Conservation (phyloP, 2,797 vertebrate species). For the Babyrousa celebensis region DNA sequence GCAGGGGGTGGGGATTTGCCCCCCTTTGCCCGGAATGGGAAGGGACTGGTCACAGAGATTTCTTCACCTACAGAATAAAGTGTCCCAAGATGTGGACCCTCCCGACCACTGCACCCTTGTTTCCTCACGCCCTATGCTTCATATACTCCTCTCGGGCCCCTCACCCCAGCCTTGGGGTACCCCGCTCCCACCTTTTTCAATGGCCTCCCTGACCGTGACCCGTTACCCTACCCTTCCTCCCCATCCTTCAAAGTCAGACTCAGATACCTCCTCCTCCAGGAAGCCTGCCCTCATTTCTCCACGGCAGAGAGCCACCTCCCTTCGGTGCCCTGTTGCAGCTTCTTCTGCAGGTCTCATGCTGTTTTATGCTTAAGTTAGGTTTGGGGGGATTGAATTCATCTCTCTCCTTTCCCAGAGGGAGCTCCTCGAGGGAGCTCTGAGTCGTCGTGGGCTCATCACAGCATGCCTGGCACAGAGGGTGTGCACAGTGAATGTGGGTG, state of each 20-base stretch:
- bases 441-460: neutral
- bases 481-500: neutral
- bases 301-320: neutral
- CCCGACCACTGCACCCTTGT: neutral
- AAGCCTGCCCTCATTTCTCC: neutral
- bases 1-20: neutral
- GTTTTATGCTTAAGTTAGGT: neutral
- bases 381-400: neutral
- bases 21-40: neutral
- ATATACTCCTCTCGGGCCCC: too few relatives aligned
- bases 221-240: neutral
- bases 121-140: neutral
- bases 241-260: neutral
- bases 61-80: neutral
- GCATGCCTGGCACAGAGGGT: neutral
- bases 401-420: constrained; percentile 9
- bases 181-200: neutral
- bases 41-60: neutral
- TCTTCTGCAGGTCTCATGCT: neutral
- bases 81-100: neutral
- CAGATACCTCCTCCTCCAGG: neutral
- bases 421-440: neutral
- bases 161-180: neutral
- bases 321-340: neutral
- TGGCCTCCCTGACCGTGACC: neutral